phyloP scores from a whole-genome alignment of 2,797 vertebrate genomes.

The Loris lydekkerianus region DNA sequence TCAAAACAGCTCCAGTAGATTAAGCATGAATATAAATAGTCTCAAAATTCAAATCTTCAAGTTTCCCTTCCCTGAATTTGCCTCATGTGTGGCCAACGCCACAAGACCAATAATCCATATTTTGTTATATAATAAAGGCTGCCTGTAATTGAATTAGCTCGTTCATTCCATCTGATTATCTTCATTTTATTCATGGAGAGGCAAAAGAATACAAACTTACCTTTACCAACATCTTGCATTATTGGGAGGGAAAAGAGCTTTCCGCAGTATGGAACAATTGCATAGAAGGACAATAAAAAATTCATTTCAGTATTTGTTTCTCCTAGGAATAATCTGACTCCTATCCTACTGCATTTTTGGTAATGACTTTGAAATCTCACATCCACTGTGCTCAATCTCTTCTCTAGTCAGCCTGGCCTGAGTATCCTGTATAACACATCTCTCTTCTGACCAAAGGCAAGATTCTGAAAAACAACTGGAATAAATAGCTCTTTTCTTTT shows the following conservation, averaged over 20 bases:
- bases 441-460: neutral
- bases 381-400: neutral
- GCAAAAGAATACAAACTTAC: constrained; percentile 13
- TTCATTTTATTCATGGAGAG: constrained; percentile 38
- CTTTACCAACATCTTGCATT: neutral
- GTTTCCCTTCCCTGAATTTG: constrained; percentile 39
- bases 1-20: constrained; percentile 1
- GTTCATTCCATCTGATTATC: constrained; percentile 63
- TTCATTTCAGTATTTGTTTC: constrained; percentile 41
- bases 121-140: constrained; percentile 71
- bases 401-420: neutral
- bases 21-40: constrained; percentile 15
- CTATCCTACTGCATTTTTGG: neutral
- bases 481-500: neutral
- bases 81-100: constrained; percentile 41
- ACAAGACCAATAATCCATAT: constrained; percentile 76
- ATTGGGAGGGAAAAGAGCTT: constrained; percentile 10
- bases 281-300: neutral
- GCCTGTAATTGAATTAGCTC: constrained; percentile 76
- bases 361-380: neutral
- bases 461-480: neutral
- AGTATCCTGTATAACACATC: neutral
- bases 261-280: neutral
- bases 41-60: neutral
- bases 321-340: neutral